Evolutionary conservation across 2,113 vertebrate species (phyloP), one percentile per base, ranked within the genome.

Genomic region (Salvelinus fontinalis): DNA sequence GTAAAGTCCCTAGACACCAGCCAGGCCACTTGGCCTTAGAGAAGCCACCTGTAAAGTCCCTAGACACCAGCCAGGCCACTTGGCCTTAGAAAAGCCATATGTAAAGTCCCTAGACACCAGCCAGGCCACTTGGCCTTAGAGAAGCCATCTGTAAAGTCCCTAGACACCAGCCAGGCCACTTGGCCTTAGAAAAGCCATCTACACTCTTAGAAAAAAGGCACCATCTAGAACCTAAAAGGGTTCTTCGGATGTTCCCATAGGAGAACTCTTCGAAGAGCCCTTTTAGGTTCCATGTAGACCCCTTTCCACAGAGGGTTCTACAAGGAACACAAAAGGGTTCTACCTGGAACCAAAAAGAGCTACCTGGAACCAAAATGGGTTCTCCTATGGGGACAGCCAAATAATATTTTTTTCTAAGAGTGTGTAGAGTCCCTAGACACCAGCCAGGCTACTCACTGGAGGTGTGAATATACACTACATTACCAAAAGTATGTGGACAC

Each of bases 361-460:
- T 44, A 44, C 39, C 8, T 44, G 9, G 39, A 44, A 44, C 9
- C 39, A 44, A 44, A 44, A 44, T 2, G 39, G 39, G 39, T 44
- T 44, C 9, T 44, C 39, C 2, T 44, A 12, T 44, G 9, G 39
- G 9, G 39, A 44, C 39, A 44, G 39, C 9, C 39, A 44, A 44
- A 44, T 44, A 44, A 12, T 44, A 11, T 1, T 44, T 44, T 44
- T 44, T 11, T 44, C 39, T 44, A 11, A 44, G 39, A 44, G 9
- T 44, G 39, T 82, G 74, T 66, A 71, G 72, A 76, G 77, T 80
- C 82, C 76, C 77, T 11, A 82, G 80, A 78, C 71, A 75, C 16
- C 13, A 26, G 3, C 11, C 24, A 27, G 27, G 24, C 65, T 13
- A 67, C 13, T 67, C 65, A 27, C 4, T 27, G 26, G 27, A 64